These are phyloP conservation scores for Amphiduros pacificus DNA, from an alignment of 2,888 invertebrate genomes.

Conservation along the genomic window DNA sequence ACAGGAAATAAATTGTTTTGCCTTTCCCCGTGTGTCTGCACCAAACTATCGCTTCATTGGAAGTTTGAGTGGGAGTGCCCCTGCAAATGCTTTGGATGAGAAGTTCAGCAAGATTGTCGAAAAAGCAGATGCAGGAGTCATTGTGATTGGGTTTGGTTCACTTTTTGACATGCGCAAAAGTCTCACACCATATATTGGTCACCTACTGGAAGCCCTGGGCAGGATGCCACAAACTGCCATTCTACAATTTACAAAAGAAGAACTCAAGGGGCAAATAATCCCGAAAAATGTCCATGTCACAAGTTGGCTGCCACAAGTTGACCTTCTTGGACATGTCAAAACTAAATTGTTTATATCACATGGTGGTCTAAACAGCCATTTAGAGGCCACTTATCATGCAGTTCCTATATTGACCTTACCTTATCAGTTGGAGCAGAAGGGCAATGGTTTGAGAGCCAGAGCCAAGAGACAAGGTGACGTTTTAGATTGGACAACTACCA, in stretches of 20 bases:
- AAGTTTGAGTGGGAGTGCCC: no score
- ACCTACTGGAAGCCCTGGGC: conserved; percentile 2
- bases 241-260: no score
- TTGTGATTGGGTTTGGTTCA: conserved; percentile 16
- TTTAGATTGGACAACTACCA: conserved; percentile 1
- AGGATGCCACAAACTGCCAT: no score
- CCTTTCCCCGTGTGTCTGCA: conserved; percentile 13
- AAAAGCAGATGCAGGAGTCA: no score
- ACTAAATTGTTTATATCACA: conserved; percentile 21
- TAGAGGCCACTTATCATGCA: conserved; percentile 20
- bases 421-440: conserved; percentile 7
- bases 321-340: conserved; percentile 13
- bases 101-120: no score
- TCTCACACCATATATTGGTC: background rate
- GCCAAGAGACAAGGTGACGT: conserved; percentile 4
- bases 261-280: no score
- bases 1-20: conserved; percentile 11
- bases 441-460: background rate
- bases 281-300: no score
- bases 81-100: no score
- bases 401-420: conserved; percentile 19
- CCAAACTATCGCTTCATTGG: conserved; percentile 22
- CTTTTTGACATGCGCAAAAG: background rate
- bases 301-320: conserved; percentile 18
- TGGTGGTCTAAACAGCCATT: conserved; percentile 16